Percentiles rank a stretch among this genome's conserved stretches.
Conservation (phyloP, 2,113 vertebrate species). For the Paradisaea rubra region DNA sequence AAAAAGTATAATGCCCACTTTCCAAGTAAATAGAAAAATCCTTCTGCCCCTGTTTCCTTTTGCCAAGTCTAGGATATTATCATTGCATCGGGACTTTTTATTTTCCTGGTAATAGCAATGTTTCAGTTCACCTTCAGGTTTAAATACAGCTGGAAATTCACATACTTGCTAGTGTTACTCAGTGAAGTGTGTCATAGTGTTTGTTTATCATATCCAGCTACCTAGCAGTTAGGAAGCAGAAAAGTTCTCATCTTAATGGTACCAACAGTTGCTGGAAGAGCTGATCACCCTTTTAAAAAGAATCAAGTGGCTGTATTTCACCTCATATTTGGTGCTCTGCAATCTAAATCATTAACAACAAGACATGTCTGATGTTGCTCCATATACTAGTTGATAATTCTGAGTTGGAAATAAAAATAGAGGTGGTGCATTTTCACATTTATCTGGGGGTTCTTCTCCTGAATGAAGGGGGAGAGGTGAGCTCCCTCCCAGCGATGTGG, state of each 20-base stretch:
- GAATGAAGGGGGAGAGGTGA: background rate
- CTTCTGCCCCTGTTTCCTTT: background rate
- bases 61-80: background rate
- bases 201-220: background rate
- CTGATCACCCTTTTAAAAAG: background rate
- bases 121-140: background rate
- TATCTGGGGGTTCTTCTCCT: background rate
- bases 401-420: background rate
- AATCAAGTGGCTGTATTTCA: background rate
- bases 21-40: slow-evolving; percentile 13
- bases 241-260: background rate
- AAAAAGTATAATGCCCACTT: slow-evolving; percentile 7
- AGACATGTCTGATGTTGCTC: background rate
- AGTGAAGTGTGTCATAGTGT: background rate
- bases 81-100: background rate
- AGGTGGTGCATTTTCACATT: background rate
- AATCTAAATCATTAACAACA: background rate
- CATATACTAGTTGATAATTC: background rate
- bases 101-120: background rate
- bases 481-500: fast-evolving
- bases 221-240: background rate
- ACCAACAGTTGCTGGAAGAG: background rate
- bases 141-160: background rate
- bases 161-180: background rate
- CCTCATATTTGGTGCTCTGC: background rate